These are phyloP conservation scores for Alouatta palliata DNA, from an alignment of 2,113 vertebrate species.

Conservation along the genomic window DNA sequence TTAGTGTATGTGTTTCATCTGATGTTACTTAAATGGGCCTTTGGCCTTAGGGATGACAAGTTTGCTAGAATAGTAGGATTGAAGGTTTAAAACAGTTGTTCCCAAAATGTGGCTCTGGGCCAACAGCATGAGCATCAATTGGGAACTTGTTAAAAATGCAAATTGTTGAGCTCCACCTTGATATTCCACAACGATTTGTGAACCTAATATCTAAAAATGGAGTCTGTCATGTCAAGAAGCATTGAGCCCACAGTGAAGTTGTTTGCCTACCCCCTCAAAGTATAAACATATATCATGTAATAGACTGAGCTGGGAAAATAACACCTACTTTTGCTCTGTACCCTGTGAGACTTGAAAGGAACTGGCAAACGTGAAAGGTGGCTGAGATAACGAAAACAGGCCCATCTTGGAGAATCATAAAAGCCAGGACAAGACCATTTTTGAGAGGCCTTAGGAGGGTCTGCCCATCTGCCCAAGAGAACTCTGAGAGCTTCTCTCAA, in stretches of 20 bases:
- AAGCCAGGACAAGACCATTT: not conserved
- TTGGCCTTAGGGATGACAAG: not conserved
- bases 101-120: not conserved
- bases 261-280: not conserved
- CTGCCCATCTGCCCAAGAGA: not conserved
- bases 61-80: not conserved
- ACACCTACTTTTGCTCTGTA: not conserved
- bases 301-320: not conserved
- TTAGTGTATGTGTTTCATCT: not conserved
- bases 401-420: not conserved
- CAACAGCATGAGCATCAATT: not conserved
- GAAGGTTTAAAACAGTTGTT: not conserved
- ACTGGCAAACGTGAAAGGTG: not conserved
- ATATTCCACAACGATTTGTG: not conserved
- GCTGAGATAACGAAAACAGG: not conserved
- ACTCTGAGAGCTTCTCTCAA: not conserved
- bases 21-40: not conserved
- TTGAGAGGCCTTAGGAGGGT: not conserved
- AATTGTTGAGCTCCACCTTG: not conserved
- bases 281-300: not conserved
- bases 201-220: not conserved
- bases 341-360: too few species aligned
- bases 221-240: not conserved
- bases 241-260: not conserved
- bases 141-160: not conserved